Evolutionary conservation across 2,888 invertebrate species (phyloP), one percentile per base, ranked within the genome.

Genomic region (Orchesellides sinensis): DNA sequence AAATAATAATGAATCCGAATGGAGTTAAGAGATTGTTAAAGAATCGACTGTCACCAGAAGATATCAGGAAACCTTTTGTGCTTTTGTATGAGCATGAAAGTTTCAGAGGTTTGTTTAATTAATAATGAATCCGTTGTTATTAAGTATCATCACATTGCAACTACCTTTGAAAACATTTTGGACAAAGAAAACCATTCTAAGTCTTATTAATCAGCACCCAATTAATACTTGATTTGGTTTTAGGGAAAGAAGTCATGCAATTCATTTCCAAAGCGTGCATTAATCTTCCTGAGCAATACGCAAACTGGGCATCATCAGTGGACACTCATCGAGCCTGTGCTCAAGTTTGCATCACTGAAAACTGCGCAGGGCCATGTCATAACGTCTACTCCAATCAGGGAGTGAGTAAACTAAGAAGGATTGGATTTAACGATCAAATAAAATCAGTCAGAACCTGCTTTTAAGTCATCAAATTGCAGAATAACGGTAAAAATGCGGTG

Each of bases 361-460:
- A 83, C 25, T 85, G 85, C 70, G 45, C 56, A 35, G 85, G 80
- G 12, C 75, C 75, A 2, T 85, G 85, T 25, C 69, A 70, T 32
- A 80, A 80, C 25, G 83, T 85, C 5, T 83, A 80, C 45, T 85
- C 85, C 10, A 75, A 83, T 59, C 83, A 83, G 32, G 85, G 85
- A 17, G 21, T 83, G 27, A 83, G 83, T 32, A 83, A 83, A 56
- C 73, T 85, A 10, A 54, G 85, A 52, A 25, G 72, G 6, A 35
- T 83, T 21, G 80, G 73, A 35, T 80, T 77, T 17, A 85, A 85
- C 17, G 85, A 85, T 47, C 78, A 83, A 21, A 80, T 85, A 68
- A 73, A 80, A 40, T 83, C 83, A 17, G 79, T 85, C 3, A 74
- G 40, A 23, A 47, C 65, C 2, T 85, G 85, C 25, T 83, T 79